phyloP scores from a whole-genome alignment of 2,113 vertebrate species.

The Dicentrarchus labrax region DNA sequence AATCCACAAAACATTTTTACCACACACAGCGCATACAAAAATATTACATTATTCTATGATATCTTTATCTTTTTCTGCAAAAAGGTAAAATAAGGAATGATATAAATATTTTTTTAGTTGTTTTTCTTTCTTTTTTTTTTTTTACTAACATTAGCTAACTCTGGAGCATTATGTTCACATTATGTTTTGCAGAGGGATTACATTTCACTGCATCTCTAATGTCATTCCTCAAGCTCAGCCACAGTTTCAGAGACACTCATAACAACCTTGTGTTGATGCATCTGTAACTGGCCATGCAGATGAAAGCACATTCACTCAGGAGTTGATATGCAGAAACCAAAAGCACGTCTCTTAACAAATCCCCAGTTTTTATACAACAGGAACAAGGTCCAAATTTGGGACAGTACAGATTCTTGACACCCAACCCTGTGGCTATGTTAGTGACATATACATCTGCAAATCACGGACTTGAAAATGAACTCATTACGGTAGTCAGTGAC shows the following conservation, averaged over 20 bases:
- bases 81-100: too few relatives aligned
- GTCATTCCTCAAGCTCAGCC: neutral
- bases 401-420: neutral
- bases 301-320: neutral
- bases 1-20: too few relatives aligned
- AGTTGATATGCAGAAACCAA: neutral
- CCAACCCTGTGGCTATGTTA: neutral
- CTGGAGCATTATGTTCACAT: too few relatives aligned
- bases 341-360: neutral
- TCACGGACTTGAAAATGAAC: conserved; percentile 1
- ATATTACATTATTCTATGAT: too few relatives aligned
- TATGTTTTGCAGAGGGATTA: too few relatives aligned
- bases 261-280: neutral
- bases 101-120: too few relatives aligned
- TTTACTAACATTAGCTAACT: too few relatives aligned
- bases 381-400: neutral
- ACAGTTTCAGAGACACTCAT: neutral
- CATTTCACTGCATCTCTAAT: too few relatives aligned
- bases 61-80: too few relatives aligned
- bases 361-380: neutral
- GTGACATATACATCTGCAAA: neutral
- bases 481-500: neutral
- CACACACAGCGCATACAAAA: too few relatives aligned
- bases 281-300: neutral
- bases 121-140: too few relatives aligned